Evolutionary conservation across 2,113 vertebrate genomes (phyloP), one percentile per base, ranked within the genome.

Genomic region (Cisticola juncidis): DNA sequence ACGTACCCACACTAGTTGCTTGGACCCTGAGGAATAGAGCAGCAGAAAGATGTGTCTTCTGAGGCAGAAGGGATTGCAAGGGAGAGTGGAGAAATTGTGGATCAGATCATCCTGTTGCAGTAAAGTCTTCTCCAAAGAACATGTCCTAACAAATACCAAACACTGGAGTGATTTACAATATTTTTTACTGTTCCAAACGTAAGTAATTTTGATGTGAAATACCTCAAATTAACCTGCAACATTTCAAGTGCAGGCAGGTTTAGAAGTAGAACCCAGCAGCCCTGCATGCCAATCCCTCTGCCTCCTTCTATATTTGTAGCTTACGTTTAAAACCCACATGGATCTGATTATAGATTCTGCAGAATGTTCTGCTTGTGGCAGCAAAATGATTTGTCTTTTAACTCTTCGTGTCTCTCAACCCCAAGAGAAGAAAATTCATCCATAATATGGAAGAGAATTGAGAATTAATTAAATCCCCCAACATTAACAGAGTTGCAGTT

Each of bases 281-380:
- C 62, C 47, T 57, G 50, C 54, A 7, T 78, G 28, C 87, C 33
- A 0, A 12, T 90, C 51, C 45, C 66, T 90, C 56, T 94, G 87
- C 93, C 66, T 94, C 84, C 51, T 93, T 70, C 94, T 96, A 81
- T 93, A 92, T 95, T 78, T 74, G 92, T 83, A 86, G 56, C 88
- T 96, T 96, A 95, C 69, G 16, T 95, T 93, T 54, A 65, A 97
- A 96, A 95, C 93, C 96, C 94, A 96, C 95, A 88, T 95, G 90
- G 95, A 95, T 71, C 95, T 78, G 90, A 93, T 96, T 96, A 95
- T 96, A 95, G 92, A 92, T 71, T 40, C 48, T 86, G 90, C 88
- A 81, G 96, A 83, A 93, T 33, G 88, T 96, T 96, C 95, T 86
- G 69, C 88, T 94, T 44, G 56, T 93, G 76, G 93, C 90, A 90